Conservation (phyloP, 1,140 invertebrate species). For the Drosophila virilis region DNA sequence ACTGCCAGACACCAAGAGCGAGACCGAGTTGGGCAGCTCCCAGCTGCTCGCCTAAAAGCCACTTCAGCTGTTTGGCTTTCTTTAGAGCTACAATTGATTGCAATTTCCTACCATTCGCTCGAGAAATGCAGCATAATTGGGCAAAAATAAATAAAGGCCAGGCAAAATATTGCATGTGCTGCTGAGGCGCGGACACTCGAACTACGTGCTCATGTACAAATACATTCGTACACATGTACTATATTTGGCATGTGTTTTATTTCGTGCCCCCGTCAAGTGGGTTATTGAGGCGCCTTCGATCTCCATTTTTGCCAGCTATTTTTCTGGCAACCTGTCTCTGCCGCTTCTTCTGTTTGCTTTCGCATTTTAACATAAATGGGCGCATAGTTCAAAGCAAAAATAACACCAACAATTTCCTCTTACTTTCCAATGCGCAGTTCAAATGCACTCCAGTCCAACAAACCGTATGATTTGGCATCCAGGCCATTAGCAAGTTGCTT, state of each 20-base stretch:
- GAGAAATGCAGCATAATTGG: slow-evolving; percentile 60
- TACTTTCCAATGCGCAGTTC: background rate
- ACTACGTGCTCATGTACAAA: slow-evolving; percentile 13
- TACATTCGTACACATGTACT: background rate
- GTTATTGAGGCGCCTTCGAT: slow-evolving; percentile 51
- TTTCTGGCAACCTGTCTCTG: slow-evolving; percentile 37
- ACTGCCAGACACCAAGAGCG: no score
- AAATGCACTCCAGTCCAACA: background rate
- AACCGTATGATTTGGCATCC: no score
- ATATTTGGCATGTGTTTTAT: background rate
- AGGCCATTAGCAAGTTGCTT: background rate
- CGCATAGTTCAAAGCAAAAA: slow-evolving; percentile 33
- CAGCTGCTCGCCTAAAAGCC: slow-evolving; percentile 59
- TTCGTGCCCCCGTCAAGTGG: slow-evolving; percentile 53
- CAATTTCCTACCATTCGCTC: slow-evolving; percentile 47
- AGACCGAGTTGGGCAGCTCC: slow-evolving; percentile 26
- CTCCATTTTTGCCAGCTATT: slow-evolving; percentile 44
- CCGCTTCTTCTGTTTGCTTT: slow-evolving; percentile 16
- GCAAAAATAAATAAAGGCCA: slow-evolving; percentile 60
- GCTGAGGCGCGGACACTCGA: slow-evolving; percentile 17
- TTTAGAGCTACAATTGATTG: slow-evolving; percentile 19
- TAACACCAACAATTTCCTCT: slow-evolving; percentile 37
- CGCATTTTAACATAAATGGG: slow-evolving; percentile 41
- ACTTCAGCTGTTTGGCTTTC: slow-evolving; percentile 56
- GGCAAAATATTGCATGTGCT: slow-evolving; percentile 55